Conservation (phyloP, 2,888 invertebrate species). For the Orchesella flavescens region DNA sequence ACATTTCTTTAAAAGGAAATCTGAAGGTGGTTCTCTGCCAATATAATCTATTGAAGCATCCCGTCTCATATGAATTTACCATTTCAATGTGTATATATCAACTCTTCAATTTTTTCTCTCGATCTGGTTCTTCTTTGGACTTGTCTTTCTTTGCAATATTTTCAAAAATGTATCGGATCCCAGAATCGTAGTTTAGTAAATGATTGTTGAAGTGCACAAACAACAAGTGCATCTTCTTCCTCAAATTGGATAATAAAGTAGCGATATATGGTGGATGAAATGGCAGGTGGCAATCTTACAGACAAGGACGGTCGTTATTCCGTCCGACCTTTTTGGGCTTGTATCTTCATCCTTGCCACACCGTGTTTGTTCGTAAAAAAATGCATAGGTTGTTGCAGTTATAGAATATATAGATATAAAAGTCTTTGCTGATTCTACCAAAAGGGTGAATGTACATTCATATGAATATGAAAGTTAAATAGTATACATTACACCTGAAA, state of each 20-base stretch:
- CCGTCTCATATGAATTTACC: neutral
- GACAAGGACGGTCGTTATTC: conserved; percentile 54
- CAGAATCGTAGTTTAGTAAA: too few species aligned
- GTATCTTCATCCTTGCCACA: conserved; percentile 35
- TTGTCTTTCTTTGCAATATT: too few species aligned
- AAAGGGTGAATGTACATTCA: neutral
- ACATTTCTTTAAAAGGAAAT: conserved; percentile 40
- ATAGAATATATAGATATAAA: neutral
- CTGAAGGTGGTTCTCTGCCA: conserved; percentile 40
- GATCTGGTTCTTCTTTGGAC: neutral
- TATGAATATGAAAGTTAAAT: neutral
- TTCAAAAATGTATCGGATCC: too few species aligned
- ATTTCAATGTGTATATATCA: conserved; percentile 5
- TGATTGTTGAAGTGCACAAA: neutral
- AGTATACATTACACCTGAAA: neutral
- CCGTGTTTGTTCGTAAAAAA: conserved; percentile 27
- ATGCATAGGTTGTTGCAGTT: neutral
- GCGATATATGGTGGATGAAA: too few species aligned
- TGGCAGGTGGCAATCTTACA: neutral
- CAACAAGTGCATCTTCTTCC: neutral
- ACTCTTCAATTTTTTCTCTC: conserved; percentile 5
- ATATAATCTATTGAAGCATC: conserved; percentile 17
- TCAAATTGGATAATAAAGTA: conserved; percentile 37
- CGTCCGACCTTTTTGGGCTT: conserved; percentile 37
- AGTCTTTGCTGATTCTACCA: neutral